Evolutionary conservation across 2,888 invertebrate species (phyloP).

Genomic region (Dione juno): DNA sequence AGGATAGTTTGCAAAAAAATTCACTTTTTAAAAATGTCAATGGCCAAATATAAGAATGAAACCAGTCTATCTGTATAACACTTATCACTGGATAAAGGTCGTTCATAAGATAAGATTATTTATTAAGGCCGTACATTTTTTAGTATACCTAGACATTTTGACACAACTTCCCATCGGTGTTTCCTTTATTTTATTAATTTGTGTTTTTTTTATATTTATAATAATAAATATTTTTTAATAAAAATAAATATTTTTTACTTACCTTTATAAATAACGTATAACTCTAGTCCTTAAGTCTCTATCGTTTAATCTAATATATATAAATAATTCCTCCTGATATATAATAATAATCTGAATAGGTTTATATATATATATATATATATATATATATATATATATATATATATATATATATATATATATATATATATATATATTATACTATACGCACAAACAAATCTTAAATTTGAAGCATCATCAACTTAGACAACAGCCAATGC

Average conservation of each 20-base stretch:
- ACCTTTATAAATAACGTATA: too few relatives aligned
- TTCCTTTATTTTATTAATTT: conserved; percentile 10
- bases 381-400: not conserved
- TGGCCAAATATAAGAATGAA: not conserved
- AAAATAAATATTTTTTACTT: too few relatives aligned
- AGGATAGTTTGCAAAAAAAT: not conserved
- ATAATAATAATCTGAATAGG: too few relatives aligned
- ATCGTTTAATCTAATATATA: too few relatives aligned
- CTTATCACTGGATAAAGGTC: conserved; percentile 7
- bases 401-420: not conserved
- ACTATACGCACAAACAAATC: too few relatives aligned
- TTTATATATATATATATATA: not conserved
- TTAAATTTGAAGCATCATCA: too few relatives aligned
- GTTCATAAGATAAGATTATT: conserved; percentile 18
- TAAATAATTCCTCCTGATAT: too few relatives aligned
- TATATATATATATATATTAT: not conserved
- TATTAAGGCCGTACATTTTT: conserved; percentile 19
- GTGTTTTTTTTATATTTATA: not conserved
- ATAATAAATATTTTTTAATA: too few relatives aligned
- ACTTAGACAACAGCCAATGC: too few relatives aligned
- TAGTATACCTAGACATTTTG: conserved; percentile 6
- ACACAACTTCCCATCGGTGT: conserved; percentile 7
- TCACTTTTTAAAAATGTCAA: not conserved
- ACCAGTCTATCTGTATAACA: not conserved
- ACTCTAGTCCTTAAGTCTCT: too few relatives aligned